Percentiles rank a stretch among this genome's conserved stretches.
Conservation (phyloP, 2,113 vertebrate species). For the Morone saxatilis region DNA sequence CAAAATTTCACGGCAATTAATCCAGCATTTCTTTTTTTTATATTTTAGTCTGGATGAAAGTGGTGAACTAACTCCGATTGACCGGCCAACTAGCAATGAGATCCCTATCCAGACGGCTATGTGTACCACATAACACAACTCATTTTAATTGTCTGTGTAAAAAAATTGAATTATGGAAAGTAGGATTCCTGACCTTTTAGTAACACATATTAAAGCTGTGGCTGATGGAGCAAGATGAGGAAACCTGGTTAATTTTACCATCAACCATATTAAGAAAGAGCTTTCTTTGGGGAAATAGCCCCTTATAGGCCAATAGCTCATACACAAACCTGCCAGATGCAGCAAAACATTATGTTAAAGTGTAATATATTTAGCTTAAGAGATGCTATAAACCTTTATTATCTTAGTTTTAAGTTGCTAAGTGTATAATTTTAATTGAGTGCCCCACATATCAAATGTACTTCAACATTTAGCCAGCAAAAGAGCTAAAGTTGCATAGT, state of each 20-base stretch:
- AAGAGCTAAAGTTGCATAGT: neutral
- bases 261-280: too few species aligned
- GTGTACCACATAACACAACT: too few species aligned
- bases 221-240: too few species aligned
- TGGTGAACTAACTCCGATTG: neutral
- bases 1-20: neutral
- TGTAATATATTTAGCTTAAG: neutral
- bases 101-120: too few species aligned
- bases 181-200: too few species aligned
- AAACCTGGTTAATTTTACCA: too few species aligned
- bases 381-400: neutral
- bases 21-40: neutral
- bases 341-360: neutral
- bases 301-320: neutral
- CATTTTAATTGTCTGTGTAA: too few species aligned
- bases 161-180: too few species aligned
- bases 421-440: neutral
- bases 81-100: too few species aligned
- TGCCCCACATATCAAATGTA: neutral
- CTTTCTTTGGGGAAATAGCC: neutral
- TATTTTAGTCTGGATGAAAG: neutral
- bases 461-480: neutral
- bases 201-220: too few species aligned
- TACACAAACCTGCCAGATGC: neutral
- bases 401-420: neutral